These are phyloP conservation scores for Otolemur garnettii DNA, from an alignment of 2,113 vertebrate genomes.

Conservation along the genomic window DNA sequence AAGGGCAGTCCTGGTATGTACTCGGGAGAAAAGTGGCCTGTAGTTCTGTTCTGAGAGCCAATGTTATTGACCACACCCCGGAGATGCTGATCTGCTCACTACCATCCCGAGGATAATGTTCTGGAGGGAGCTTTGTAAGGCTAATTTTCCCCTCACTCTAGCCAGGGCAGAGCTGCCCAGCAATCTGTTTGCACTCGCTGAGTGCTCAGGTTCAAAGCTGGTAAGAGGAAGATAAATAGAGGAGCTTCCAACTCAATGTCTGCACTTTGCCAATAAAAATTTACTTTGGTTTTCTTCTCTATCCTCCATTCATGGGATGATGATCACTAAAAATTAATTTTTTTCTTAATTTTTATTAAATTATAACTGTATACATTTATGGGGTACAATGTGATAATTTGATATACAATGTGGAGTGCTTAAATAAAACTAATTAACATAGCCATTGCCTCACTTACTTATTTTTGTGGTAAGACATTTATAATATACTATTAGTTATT, in stretches of 20 bases:
- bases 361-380: no score
- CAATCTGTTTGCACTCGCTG: not conserved
- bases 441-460: no score
- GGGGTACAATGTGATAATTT: no score
- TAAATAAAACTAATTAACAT: no score
- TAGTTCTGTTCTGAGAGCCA: not conserved
- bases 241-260: not conserved
- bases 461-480: no score
- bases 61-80: not conserved
- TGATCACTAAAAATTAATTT: constrained; percentile 33
- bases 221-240: not conserved
- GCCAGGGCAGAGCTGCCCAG: not conserved
- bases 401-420: no score
- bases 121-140: not conserved
- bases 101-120: not conserved
- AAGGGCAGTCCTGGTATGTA: not conserved
- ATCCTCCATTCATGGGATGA: not conserved
- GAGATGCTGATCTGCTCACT: not conserved
- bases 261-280: not conserved
- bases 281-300: not conserved
- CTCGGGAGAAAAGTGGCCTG: not conserved
- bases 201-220: not conserved
- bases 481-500: no score
- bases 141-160: not conserved
- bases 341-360: no score